Evolutionary conservation across 2,888 invertebrate species (phyloP), one percentile per base, ranked within the genome.

Genomic region (Temnothorax ravouxi): DNA sequence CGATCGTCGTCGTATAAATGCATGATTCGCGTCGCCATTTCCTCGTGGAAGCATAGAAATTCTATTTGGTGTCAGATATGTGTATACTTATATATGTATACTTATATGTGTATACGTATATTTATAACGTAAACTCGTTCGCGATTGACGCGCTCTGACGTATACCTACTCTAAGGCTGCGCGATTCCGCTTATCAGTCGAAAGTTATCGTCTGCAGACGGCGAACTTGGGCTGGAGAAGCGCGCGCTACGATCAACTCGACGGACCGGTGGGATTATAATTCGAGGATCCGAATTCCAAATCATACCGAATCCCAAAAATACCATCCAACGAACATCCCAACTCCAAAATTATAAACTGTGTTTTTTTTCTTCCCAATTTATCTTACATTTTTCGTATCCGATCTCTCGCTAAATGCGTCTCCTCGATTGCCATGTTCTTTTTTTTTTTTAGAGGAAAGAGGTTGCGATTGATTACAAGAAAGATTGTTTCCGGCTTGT

Each of bases 51-150:
- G 71, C 59, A 71, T 71, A 61, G 72, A 79, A 71, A 71, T 72
- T 44, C 59, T 71, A 79, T 71, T 34, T 18, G 34, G 34, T 41
- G 41, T 41, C 41, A 41, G 34, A 4, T 61, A 38, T 79, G 61
- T 79, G 59, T 72, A 47, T 13, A 79, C 13, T 66, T n/a, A 4
- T 61, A 38, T 79, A 50, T 79, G 59, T 72, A 47, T 13, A 79
- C 13, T 66, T n/a, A 4, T 61, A 38, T 79, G 61, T 79, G 59
- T 72, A 47, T 13, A 79, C 18, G 38, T 76, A 21, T 77, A 71
- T 29, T 66, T 15, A n/a, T 66, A 75, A 62, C 11, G 29, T n/a
- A 67, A 67, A 79, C 25, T 71, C 41, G 2, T 67, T 47, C 59
- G 25, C 47, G 3, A 21, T 50, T 29, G 34, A 67, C 8, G 25